Percentiles rank a stretch among this genome's conserved stretches.
Evolutionary conservation across 2,113 vertebrate species (phyloP).

Genomic region (Cephalopterus ornatus): DNA sequence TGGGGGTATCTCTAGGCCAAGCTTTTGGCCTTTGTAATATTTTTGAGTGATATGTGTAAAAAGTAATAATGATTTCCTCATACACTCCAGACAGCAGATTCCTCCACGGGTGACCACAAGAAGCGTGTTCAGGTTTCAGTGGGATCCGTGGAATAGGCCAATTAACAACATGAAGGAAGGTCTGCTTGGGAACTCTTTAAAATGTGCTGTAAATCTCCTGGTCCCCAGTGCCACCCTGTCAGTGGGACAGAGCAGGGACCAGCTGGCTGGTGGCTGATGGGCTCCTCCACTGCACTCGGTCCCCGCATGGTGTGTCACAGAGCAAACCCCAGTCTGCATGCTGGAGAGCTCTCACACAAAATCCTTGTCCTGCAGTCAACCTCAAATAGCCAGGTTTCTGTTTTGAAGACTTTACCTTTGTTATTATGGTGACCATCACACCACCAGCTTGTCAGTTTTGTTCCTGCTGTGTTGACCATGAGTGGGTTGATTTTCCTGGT

Average conservation of each 20-base stretch:
- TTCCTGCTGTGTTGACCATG: not conserved
- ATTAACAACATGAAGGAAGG: not conserved
- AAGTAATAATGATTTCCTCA: not conserved
- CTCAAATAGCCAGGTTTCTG: not conserved
- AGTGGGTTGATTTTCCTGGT: not conserved
- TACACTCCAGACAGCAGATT: not conserved
- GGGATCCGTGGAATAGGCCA: not conserved
- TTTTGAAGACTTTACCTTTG: not conserved
- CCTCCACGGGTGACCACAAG: not conserved
- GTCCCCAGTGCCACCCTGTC: fast-evolving
- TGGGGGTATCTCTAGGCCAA: not conserved
- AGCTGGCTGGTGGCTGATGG: not conserved
- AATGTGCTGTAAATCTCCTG: not conserved
- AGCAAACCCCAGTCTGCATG: not conserved
- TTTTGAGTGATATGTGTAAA: not conserved
- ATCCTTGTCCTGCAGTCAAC: not conserved
- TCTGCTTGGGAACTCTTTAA: not conserved
- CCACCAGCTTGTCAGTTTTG: too few species aligned
- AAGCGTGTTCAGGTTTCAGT: not conserved
- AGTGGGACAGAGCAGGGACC: not conserved
- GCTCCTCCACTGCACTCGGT: fast-evolving
- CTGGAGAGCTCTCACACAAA: not conserved
- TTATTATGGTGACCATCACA: not conserved
- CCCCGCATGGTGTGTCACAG: not conserved
- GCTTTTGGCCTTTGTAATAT: not conserved